Percentiles rank a stretch among this genome's conserved stretches.
Evolutionary conservation across 2,797 vertebrate genomes (phyloP).

Genomic region (Antrozous pallidus): DNA sequence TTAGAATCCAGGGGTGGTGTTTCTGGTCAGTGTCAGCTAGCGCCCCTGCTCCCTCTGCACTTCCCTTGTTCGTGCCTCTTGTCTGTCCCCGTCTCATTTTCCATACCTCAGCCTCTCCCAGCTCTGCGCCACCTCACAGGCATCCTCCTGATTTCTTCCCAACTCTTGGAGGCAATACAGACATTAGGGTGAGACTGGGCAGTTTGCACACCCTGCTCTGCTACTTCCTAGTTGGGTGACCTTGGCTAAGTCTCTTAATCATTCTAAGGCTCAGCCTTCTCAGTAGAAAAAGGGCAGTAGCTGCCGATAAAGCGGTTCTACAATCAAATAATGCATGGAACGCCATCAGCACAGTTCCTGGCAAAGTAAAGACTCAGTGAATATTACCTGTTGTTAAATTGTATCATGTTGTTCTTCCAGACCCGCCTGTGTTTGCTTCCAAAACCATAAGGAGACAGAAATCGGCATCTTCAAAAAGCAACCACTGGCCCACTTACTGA

Average conservation of each 20-base stretch:
- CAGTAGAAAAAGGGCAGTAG: not conserved
- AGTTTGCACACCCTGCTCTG: not conserved
- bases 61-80: no score
- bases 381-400: not conserved
- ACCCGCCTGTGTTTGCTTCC: not conserved
- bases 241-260: not conserved
- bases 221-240: not conserved
- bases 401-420: not conserved
- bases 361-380: not conserved
- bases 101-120: not conserved
- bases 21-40: no score
- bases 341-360: not conserved
- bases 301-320: not conserved
- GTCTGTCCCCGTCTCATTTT: not conserved
- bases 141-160: not conserved
- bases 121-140: not conserved
- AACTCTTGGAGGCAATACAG: not conserved
- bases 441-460: not conserved
- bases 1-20: not conserved
- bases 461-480: not conserved
- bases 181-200: not conserved
- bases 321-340: not conserved
- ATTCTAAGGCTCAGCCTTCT: not conserved
- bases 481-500: not conserved
- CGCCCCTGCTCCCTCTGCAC: no score